Evolutionary conservation across 2,113 vertebrate genomes (phyloP).

Genomic region (Grammomys dolichurus): DNA sequence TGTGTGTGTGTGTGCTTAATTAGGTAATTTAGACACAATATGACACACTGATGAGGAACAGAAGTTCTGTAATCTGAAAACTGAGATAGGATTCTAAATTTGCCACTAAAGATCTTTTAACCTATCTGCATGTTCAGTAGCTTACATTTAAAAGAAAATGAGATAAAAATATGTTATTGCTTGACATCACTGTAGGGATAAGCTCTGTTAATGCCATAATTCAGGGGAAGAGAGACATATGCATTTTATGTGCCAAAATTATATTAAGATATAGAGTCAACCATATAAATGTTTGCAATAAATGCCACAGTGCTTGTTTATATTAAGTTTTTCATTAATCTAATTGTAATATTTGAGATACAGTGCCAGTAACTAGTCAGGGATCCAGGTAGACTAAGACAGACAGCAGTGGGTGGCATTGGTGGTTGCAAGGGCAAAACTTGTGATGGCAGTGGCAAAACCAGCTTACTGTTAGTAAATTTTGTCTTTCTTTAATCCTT

Average conservation of each 20-base stretch:
- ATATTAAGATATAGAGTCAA: slow-evolving; percentile 3
- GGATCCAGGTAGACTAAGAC: too few relatives aligned
- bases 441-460: too few relatives aligned
- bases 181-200: not conserved
- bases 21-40: not conserved
- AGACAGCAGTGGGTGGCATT: too few relatives aligned
- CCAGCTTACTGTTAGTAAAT: too few relatives aligned
- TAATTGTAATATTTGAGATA: slow-evolving; percentile 18
- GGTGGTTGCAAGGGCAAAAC: too few relatives aligned
- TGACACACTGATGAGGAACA: not conserved
- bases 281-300: not conserved
- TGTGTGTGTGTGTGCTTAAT: not conserved
- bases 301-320: not conserved
- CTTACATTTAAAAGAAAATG: not conserved
- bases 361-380: too few relatives aligned
- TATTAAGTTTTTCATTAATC: not conserved
- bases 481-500: too few relatives aligned
- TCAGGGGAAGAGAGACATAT: not conserved
- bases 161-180: not conserved
- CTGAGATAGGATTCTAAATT: not conserved
- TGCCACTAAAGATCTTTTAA: not conserved
- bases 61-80: not conserved
- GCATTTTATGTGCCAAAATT: not conserved
- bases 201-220: not conserved
- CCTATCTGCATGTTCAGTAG: not conserved